Evolutionary conservation across 2,797 vertebrate genomes (phyloP).

Genomic region (Heteromormyrus szaboi): DNA sequence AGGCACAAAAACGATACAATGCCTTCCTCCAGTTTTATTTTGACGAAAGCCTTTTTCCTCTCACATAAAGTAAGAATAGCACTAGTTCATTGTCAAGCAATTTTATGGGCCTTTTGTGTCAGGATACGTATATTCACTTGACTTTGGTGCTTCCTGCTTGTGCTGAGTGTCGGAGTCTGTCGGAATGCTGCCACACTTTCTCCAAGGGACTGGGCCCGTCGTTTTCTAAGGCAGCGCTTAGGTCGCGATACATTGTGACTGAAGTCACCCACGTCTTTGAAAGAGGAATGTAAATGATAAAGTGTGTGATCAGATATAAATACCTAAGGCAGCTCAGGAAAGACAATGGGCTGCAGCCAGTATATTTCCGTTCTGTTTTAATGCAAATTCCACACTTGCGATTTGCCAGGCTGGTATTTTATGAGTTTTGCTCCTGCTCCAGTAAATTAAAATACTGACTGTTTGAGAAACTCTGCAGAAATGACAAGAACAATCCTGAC

Average conservation of each 20-base stretch:
- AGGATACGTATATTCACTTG: not conserved
- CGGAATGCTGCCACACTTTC: not conserved
- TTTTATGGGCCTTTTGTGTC: not conserved
- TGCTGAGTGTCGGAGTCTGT: not conserved
- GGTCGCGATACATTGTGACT: conserved; percentile 21
- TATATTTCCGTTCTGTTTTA: not conserved
- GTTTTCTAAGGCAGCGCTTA: not conserved
- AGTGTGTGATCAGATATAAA: not conserved
- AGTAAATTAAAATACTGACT: conserved; percentile 15
- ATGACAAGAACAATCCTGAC: conserved; percentile 8
- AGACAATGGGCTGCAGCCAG: not conserved
- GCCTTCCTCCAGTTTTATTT: not conserved
- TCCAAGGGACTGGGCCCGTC: not conserved
- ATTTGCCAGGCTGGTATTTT: conserved; percentile 1
- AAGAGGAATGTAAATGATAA: not conserved
- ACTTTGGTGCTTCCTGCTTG: not conserved
- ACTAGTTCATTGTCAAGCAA: not conserved
- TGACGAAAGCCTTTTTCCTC: conserved; percentile 15
- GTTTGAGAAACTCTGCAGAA: conserved; percentile 16
- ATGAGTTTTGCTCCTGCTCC: conserved; percentile 18
- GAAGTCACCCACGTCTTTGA: conserved; percentile 19
- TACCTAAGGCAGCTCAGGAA: not conserved
- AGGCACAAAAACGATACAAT: not conserved
- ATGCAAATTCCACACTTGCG: not conserved
- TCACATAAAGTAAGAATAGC: not conserved